phyloP scores from a whole-genome alignment of 2,797 vertebrate species.

The Erethizon dorsatum region DNA sequence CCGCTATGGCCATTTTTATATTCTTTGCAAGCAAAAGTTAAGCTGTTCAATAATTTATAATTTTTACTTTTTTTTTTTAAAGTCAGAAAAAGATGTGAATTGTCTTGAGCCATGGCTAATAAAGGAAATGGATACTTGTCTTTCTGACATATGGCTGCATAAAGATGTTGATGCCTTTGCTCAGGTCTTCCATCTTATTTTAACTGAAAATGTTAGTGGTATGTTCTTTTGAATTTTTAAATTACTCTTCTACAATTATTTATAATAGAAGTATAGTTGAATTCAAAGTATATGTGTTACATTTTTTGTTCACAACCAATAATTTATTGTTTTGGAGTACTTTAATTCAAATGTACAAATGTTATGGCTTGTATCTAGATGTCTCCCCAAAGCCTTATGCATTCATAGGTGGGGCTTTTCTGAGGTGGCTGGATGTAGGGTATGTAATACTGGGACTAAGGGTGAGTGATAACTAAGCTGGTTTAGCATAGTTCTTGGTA shows the following conservation, averaged over 20 bases:
- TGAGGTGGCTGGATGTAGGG: not conserved
- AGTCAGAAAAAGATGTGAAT: slow-evolving; percentile 92
- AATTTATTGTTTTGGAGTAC: slow-evolving; percentile 52
- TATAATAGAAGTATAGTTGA: slow-evolving; percentile 49
- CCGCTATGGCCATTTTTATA: not conserved
- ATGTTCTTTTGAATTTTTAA: slow-evolving; percentile 77
- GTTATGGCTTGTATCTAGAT: not conserved
- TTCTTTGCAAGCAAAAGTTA: slow-evolving; percentile 55
- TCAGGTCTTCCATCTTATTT: slow-evolving; percentile 96
- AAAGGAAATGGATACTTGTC: slow-evolving; percentile 97
- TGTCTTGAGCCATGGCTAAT: slow-evolving; percentile 94
- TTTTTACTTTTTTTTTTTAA: slow-evolving; percentile 71
- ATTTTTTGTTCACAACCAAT: slow-evolving; percentile 51
- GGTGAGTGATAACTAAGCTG: not conserved
- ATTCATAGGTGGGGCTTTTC: not conserved
- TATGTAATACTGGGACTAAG: not conserved
- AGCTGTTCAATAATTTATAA: slow-evolving; percentile 64
- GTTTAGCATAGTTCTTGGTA: not conserved
- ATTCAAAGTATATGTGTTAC: not conserved
- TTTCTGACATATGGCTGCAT: slow-evolving; percentile 94
- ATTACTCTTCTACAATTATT: slow-evolving; percentile 42
- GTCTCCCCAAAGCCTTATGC: not conserved
- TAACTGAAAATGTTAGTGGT: slow-evolving; percentile 96
- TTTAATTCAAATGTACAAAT: slow-evolving; percentile 47
- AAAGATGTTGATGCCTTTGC: slow-evolving; percentile 94